Percentiles rank a stretch among this genome's conserved stretches.
Evolutionary conservation across 2,113 vertebrate genomes (phyloP).

Genomic region (Oxyruncus cristatus): DNA sequence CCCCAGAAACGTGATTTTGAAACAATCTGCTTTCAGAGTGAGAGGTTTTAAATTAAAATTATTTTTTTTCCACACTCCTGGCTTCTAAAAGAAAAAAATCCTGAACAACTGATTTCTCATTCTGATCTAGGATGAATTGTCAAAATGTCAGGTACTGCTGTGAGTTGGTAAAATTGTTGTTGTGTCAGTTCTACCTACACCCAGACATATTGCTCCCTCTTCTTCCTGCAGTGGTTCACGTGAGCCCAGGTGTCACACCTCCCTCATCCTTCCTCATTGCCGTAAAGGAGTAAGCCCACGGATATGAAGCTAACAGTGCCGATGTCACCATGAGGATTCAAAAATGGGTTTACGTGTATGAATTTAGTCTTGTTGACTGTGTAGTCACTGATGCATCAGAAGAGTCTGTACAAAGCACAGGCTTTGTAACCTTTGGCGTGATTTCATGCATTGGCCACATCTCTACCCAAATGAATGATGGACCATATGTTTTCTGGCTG

Average conservation of each 20-base stretch:
- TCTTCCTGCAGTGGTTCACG: not conserved
- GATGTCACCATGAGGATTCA: not conserved
- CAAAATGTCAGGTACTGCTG: not conserved
- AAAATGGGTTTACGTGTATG: conserved; percentile 36
- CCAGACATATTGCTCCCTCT: not conserved
- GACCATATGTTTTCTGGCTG: conserved; percentile 73
- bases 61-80: not conserved
- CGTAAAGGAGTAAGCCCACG: not conserved
- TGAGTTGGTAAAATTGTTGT: not conserved
- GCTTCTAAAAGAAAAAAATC: not conserved
- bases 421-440: conserved; percentile 65
- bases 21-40: not conserved
- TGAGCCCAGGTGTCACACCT: not conserved
- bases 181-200: not conserved
- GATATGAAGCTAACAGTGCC: not conserved
- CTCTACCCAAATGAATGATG: conserved; percentile 89
- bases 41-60: not conserved
- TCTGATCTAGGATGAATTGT: not conserved
- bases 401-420: conserved; percentile 66
- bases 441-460: conserved; percentile 88
- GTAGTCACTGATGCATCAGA: conserved; percentile 68
- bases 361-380: conserved; percentile 66
- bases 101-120: not conserved
- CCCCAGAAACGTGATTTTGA: not conserved
- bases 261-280: not conserved